phyloP scores from a whole-genome alignment of 1,140 invertebrate genomes.

The Heliconius himera region DNA sequence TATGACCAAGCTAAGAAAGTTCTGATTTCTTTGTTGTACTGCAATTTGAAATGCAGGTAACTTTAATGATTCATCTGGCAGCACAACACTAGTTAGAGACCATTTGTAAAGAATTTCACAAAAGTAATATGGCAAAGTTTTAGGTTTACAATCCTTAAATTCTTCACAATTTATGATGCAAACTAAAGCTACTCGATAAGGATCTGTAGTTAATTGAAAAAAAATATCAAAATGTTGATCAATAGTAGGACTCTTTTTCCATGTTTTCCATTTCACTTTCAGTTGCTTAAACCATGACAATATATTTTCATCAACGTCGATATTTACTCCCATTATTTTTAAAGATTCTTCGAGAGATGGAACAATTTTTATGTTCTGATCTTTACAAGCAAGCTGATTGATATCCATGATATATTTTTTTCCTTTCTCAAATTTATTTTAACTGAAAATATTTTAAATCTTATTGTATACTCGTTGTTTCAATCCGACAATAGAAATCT shows the following conservation, averaged over 20 bases:
- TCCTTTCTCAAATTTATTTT: background rate
- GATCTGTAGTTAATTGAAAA: constrained; percentile 53
- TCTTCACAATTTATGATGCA: constrained; percentile 71
- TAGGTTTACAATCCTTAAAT: constrained; percentile 73
- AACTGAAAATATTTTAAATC: background rate
- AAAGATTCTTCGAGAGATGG: constrained; percentile 72
- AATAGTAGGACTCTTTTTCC: constrained; percentile 65
- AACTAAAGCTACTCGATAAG: constrained; percentile 59
- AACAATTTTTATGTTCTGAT: constrained; percentile 74
- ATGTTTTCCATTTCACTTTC: constrained; percentile 66
- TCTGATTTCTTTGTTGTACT: constrained; percentile 64
- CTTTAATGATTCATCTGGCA: constrained; percentile 61
- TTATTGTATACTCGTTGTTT: background rate
- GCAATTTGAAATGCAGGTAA: constrained; percentile 70
- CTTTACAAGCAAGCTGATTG: constrained; percentile 57
- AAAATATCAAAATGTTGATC: constrained; percentile 60
- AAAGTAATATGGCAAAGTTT: constrained; percentile 69
- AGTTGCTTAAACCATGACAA: constrained; percentile 63
- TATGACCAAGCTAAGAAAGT: constrained; percentile 62
- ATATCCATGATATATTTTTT: constrained; percentile 49
- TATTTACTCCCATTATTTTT: constrained; percentile 59
- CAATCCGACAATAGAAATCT: background rate
- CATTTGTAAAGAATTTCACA: constrained; percentile 68
- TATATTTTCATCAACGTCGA: constrained; percentile 54
- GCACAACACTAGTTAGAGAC: constrained; percentile 45